Evolutionary conservation across 2,888 invertebrate genomes (phyloP), one percentile per base, ranked within the genome.

Genomic region (Drosophila tripunctata): DNA sequence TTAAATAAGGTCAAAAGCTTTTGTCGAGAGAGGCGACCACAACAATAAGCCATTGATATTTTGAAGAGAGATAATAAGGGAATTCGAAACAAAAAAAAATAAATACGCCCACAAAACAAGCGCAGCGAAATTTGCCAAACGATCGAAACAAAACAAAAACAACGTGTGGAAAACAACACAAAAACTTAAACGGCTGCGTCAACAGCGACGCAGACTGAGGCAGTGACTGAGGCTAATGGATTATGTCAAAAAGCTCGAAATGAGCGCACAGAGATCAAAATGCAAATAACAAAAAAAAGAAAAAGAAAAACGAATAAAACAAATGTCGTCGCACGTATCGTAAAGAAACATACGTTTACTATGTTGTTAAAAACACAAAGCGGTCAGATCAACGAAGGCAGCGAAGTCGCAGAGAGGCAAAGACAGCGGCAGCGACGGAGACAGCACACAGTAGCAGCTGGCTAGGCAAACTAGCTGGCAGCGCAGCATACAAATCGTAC

Each of bases 61-160:
- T 75, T 41, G 14, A 54, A 10, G 22, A 60, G 60, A 43, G 61
- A 62, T 52, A 68, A 63, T 77, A 66, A 66, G 47, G 21, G 51
- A 24, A 54, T 44, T 50, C 43, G 66, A 36, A 75, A 41, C 31
- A 10, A 33, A 8, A 10, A 33, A 8, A 19, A n/a, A 17, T 22
- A 40, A 56, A 79, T 63, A 83, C 81, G 81, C 81, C 81, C 88
- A 86, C 84, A 65, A 87, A 71, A 70, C 58, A 77, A 55, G 57
- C 65, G 57, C 76, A 62, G 66, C 66, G 84, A 86, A 86, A 86
- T 80, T 88, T 50, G 88, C 83, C 84, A 80, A 83, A 66, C 69
- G 55, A 67, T 56, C 66, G 47, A 55, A 73, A 73, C 57, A 52
- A 54, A 74, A 68, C 61, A 61, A 55, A 12, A 74, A 68, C 61